Evolutionary conservation across 2,888 invertebrate species (phyloP).

Genomic region (Drosophila planitibia): DNA sequence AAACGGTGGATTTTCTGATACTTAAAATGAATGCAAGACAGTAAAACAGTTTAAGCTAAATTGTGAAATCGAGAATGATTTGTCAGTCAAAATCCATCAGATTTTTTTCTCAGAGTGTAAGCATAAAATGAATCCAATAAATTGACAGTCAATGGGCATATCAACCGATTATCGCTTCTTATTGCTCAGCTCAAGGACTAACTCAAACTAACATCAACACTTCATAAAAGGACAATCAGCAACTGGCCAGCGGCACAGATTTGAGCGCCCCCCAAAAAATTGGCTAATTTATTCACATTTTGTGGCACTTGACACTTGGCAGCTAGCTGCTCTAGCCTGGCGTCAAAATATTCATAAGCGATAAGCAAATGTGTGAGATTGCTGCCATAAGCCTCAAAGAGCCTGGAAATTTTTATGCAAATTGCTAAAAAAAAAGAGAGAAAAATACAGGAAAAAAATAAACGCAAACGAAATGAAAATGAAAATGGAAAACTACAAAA

Average conservation of each 20-base stretch:
- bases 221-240: constrained; percentile 72
- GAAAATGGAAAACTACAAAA: constrained; percentile 52
- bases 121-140: neutral
- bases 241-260: constrained; percentile 23
- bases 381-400: constrained; percentile 29
- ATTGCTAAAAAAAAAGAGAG: constrained; percentile 11
- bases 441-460: constrained; percentile 50
- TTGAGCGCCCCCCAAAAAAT: constrained; percentile 1
- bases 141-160: constrained; percentile 10
- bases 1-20: neutral
- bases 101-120: neutral
- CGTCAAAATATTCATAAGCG: constrained; percentile 79
- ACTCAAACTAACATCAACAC: constrained; percentile 57
- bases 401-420: constrained; percentile 51
- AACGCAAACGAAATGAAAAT: constrained; percentile 39
- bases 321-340: constrained; percentile 40
- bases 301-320: constrained; percentile 57
- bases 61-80: neutral
- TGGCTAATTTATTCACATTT: constrained; percentile 70
- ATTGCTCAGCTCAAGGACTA: constrained; percentile 8
- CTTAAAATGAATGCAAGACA: neutral
- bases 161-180: constrained; percentile 7
- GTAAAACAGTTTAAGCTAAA: neutral
- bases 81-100: neutral
- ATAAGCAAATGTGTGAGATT: constrained; percentile 59